Conservation (phyloP, 2,113 vertebrate species). For the Heterotilapia buettikoferi region DNA sequence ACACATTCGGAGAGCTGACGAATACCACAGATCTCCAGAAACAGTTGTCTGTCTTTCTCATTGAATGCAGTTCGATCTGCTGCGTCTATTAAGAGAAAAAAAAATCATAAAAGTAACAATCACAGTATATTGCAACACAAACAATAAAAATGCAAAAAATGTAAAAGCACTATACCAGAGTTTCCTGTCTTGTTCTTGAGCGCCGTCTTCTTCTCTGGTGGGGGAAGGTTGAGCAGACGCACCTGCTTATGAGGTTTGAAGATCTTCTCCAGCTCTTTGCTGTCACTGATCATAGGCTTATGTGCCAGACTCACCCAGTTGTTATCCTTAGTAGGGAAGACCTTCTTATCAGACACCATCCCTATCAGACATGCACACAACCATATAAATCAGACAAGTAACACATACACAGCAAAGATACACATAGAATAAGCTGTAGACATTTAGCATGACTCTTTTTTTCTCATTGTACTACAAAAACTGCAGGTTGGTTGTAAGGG, state of each 20-base stretch:
- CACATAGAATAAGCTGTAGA: not conserved
- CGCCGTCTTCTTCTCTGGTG: slow-evolving; percentile 50
- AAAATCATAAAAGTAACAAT: not conserved
- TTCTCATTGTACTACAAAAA: not conserved
- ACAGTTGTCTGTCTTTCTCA: slow-evolving; percentile 57
- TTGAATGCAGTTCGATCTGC: slow-evolving; percentile 19
- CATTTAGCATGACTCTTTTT: not conserved
- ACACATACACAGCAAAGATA: not conserved
- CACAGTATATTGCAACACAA: no score
- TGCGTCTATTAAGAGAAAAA: not conserved
- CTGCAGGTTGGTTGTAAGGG: fast-evolving
- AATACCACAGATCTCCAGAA: slow-evolving; percentile 71
- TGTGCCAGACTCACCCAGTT: slow-evolving; percentile 68
- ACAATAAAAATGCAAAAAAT: not conserved
- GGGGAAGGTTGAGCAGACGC: slow-evolving; percentile 70
- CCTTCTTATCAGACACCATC: slow-evolving; percentile 64
- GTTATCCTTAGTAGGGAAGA: slow-evolving; percentile 73
- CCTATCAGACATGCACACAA: slow-evolving; percentile 33
- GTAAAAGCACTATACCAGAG: not conserved
- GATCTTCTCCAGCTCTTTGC: slow-evolving; percentile 69
- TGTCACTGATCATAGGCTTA: slow-evolving; percentile 70
- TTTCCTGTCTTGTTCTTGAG: not conserved
- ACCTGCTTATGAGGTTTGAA: slow-evolving; percentile 59
- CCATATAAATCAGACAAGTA: not conserved
- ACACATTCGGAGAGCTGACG: slow-evolving; percentile 58